phyloP scores from a whole-genome alignment of 2,113 vertebrate genomes.

The Nyctereutes procyonoides region DNA sequence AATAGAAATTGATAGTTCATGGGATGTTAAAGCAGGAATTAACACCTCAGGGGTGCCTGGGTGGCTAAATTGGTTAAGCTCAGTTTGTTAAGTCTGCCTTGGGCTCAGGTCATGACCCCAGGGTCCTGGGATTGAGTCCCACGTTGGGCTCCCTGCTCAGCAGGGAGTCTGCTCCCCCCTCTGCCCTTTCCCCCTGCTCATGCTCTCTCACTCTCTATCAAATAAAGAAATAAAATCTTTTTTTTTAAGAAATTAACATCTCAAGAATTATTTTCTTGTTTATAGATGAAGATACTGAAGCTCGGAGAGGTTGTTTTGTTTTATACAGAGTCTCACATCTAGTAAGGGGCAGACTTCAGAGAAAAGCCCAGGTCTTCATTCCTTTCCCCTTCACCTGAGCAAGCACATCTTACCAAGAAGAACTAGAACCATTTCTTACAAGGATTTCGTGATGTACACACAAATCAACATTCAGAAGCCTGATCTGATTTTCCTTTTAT shows the following conservation, averaged over 20 bases:
- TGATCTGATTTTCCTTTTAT: conserved; percentile 43
- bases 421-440: neutral
- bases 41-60: neutral
- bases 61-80: too few species aligned
- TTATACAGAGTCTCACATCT: neutral
- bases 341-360: neutral
- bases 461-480: conserved; percentile 40
- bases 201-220: too few species aligned
- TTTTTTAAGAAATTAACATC: neutral
- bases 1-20: neutral
- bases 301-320: neutral
- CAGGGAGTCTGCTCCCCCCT: too few species aligned
- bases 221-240: too few species aligned
- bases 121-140: too few species aligned
- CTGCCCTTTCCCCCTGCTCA: too few species aligned
- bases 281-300: neutral
- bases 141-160: too few species aligned
- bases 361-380: neutral
- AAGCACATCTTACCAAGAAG: neutral
- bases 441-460: conserved; percentile 11
- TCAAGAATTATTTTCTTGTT: neutral
- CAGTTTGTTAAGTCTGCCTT: too few species aligned
- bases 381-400: neutral
- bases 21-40: neutral
- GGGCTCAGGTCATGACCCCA: too few species aligned